Conservation (phyloP, 2,113 vertebrate genomes). For the Phalacrocorax aristotelis region DNA sequence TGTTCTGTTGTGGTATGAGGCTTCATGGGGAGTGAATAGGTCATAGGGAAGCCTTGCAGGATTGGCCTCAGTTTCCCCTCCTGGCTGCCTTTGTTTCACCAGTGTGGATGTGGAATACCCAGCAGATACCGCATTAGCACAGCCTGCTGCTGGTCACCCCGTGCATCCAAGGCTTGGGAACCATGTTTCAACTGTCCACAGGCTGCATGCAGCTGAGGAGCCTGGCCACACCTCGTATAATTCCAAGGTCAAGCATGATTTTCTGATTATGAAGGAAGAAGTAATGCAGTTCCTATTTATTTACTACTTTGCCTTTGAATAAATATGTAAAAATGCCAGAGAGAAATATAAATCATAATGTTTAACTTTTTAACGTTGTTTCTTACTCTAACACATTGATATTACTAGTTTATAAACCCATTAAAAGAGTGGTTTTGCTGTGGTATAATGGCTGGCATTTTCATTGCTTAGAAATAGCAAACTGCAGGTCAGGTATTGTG, state of each 20-base stretch:
- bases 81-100: neutral
- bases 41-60: neutral
- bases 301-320: neutral
- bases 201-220: neutral
- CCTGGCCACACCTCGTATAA: neutral
- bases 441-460: neutral
- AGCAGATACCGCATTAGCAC: neutral
- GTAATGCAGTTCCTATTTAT: neutral
- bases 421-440: neutral
- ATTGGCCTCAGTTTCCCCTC: neutral
- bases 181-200: rapidly evolving
- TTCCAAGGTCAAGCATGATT: neutral
- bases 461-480: neutral
- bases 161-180: rapidly evolving
- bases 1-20: neutral
- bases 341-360: neutral
- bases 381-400: neutral
- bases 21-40: neutral
- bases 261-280: neutral
- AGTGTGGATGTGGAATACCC: neutral
- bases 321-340: neutral
- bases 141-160: neutral
- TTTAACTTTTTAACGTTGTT: neutral
- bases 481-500: neutral
- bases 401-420: neutral